phyloP scores from a whole-genome alignment of 2,888 invertebrate species.

The Agonopterix arenella region DNA sequence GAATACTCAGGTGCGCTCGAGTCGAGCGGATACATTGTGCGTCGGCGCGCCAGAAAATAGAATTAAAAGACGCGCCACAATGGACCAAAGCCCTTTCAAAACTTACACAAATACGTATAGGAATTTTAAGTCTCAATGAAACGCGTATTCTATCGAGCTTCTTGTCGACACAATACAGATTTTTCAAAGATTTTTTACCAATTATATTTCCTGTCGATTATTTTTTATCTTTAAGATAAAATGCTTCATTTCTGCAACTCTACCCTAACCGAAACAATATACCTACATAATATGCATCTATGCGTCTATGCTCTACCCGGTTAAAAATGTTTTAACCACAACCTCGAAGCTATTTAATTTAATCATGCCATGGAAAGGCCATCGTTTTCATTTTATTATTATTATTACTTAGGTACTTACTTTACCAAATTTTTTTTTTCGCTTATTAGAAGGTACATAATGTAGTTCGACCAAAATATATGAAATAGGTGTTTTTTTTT shows the following conservation, averaged over 20 bases:
- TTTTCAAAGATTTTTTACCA: neutral
- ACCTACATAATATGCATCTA: too few species aligned
- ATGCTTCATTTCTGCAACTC: neutral
- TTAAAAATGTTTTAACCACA: too few species aligned
- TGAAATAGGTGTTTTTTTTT: too few species aligned
- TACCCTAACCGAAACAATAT: too few species aligned
- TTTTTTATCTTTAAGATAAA: neutral
- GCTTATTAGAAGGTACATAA: too few species aligned
- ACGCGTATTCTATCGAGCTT: neutral
- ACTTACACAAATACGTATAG: slow-evolving; percentile 48
- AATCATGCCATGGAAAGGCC: too few species aligned
- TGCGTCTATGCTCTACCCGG: too few species aligned
- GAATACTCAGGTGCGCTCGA: slow-evolving; percentile 29
- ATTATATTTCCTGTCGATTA: neutral
- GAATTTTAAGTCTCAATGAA: slow-evolving; percentile 43
- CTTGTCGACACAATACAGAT: neutral
- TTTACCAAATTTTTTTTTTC: too few species aligned
- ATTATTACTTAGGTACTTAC: too few species aligned
- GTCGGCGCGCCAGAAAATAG: slow-evolving; percentile 36
- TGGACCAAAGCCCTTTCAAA: slow-evolving; percentile 54
- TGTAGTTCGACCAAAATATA: too few species aligned
- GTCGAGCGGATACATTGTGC: slow-evolving; percentile 20
- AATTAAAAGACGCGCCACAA: slow-evolving; percentile 66
- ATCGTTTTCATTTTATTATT: too few species aligned
- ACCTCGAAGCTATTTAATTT: too few species aligned